These are phyloP conservation scores for Vireo altiloquus DNA, from an alignment of 2,113 vertebrate genomes.

Conservation along the genomic window DNA sequence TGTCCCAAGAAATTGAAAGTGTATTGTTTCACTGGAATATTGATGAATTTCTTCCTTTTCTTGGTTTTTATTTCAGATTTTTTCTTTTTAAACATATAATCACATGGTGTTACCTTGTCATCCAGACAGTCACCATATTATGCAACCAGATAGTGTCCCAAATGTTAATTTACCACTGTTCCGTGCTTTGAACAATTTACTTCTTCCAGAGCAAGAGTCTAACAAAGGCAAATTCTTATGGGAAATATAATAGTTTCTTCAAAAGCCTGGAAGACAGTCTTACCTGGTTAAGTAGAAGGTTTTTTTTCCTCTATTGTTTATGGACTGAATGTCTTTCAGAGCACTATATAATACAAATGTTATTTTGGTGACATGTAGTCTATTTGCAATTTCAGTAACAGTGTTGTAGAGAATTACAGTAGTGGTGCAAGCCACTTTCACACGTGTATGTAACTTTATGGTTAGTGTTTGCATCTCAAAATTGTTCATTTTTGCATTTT, in stretches of 20 bases:
- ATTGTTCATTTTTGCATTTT: background rate
- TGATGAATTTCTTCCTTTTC: background rate
- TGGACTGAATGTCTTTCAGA: background rate
- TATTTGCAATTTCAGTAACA: background rate
- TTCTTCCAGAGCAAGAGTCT: background rate
- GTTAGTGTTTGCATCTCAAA: background rate
- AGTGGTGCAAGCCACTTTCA: background rate
- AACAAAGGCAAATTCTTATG: background rate
- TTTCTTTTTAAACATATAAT: background rate
- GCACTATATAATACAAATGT: background rate
- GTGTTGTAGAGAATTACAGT: background rate
- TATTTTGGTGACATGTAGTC: background rate
- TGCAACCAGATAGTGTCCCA: background rate
- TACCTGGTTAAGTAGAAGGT: background rate
- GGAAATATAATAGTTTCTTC: background rate
- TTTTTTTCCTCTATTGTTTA: background rate
- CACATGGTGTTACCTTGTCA: background rate
- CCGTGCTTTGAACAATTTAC: background rate
- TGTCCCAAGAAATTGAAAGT: background rate
- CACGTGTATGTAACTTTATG: accelerated
- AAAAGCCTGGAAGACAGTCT: background rate
- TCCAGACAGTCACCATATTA: background rate
- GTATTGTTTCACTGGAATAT: background rate
- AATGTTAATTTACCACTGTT: background rate
- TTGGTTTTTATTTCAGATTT: background rate